A percentile compares a stretch with the other conserved stretches of the same genome.
phyloP scores from a whole-genome alignment of 2,797 vertebrate genomes.

The Anomalospiza imberbis region DNA sequence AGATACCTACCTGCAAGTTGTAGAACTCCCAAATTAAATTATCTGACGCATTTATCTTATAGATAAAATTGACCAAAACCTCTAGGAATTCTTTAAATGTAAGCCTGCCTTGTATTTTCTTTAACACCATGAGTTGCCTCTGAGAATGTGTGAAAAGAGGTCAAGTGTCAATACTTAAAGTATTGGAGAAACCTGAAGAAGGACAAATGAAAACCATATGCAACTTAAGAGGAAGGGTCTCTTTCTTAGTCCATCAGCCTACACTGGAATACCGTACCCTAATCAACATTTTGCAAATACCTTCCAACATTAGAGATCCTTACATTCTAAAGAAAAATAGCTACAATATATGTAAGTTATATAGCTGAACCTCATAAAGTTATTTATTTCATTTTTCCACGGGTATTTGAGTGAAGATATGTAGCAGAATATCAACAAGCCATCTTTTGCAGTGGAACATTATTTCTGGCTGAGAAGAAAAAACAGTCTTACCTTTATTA shows the following conservation, averaged over 20 bases:
- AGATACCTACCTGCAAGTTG: not conserved
- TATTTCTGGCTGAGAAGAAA: not conserved
- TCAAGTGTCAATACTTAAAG: not conserved
- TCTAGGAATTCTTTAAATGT: not conserved
- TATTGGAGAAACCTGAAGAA: not conserved
- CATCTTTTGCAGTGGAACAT: not conserved
- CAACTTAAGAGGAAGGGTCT: not conserved
- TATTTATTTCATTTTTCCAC: not conserved
- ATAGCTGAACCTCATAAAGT: not conserved
- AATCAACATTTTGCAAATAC: not conserved
- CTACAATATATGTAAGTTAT: not conserved
- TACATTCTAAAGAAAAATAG: not conserved
- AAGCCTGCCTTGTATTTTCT: not conserved
- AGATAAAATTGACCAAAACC: not conserved
- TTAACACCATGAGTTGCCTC: not conserved
- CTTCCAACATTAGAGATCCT: not conserved
- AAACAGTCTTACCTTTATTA: slow-evolving; percentile 44
- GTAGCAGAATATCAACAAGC: not conserved
- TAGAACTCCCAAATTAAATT: not conserved
- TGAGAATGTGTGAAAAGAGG: not conserved
- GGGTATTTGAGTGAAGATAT: not conserved
- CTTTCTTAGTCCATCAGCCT: not conserved
- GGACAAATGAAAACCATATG: not conserved
- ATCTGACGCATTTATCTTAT: not conserved
- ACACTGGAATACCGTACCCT: not conserved